Evolutionary conservation across 1,140 invertebrate species (phyloP).

Genomic region (Plodia interpunctella): DNA sequence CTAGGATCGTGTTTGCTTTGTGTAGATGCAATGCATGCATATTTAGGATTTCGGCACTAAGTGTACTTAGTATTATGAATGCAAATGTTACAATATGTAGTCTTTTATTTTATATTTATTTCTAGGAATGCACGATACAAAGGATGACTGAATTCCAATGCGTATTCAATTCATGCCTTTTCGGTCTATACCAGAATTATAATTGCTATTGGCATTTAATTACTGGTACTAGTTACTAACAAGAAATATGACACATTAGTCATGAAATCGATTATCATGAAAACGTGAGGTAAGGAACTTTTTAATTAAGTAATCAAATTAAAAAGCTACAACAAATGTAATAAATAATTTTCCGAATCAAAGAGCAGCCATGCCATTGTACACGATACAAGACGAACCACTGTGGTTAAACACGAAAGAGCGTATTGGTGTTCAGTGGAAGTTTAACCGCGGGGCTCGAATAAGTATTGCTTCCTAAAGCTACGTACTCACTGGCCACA

Average conservation of each 20-base stretch:
- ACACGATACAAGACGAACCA: constrained; percentile 43
- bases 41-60: background rate
- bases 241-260: too few relatives aligned
- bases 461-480: constrained; percentile 41
- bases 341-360: constrained; percentile 1
- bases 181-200: too few relatives aligned
- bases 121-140: too few relatives aligned
- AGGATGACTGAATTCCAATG: too few relatives aligned
- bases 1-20: background rate
- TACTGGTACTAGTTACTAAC: too few relatives aligned
- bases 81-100: background rate
- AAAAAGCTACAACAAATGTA: background rate
- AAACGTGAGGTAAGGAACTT: too few relatives aligned
- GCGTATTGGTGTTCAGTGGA: constrained; percentile 54
- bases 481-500: background rate
- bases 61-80: background rate
- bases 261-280: too few relatives aligned
- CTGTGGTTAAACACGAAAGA: constrained; percentile 62
- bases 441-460: constrained; percentile 50
- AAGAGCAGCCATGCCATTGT: constrained; percentile 11
- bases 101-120: too few relatives aligned
- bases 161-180: too few relatives aligned
- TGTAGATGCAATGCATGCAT: background rate
- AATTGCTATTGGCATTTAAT: too few relatives aligned
- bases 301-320: too few relatives aligned